phyloP scores from a whole-genome alignment of 2,888 invertebrate species.

The Parasteatoda lunata region DNA sequence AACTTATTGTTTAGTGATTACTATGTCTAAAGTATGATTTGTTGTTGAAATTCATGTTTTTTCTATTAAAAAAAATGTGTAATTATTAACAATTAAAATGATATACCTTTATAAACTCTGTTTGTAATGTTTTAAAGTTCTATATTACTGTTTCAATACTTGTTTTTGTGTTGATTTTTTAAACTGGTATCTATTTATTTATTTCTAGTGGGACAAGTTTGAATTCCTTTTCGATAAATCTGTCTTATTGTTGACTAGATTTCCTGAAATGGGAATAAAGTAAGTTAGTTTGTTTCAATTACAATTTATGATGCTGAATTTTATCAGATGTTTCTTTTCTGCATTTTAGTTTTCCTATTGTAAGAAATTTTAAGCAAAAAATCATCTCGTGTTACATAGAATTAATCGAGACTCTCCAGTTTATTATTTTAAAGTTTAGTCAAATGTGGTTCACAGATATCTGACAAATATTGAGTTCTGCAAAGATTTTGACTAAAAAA shows the following conservation, averaged over 20 bases:
- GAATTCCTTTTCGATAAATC: constrained; percentile 34
- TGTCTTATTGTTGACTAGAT: constrained; percentile 38
- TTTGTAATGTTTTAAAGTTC: not conserved
- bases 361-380: too few species aligned
- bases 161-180: not conserved
- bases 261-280: constrained; percentile 50
- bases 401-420: too few species aligned
- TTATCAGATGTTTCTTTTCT: not conserved
- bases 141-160: not conserved
- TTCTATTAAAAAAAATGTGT: not conserved
- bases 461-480: too few species aligned
- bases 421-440: too few species aligned
- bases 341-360: too few species aligned
- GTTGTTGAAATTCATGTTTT: not conserved
- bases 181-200: not conserved
- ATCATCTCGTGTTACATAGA: too few species aligned
- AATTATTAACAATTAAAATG: too few species aligned
- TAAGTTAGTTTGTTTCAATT: constrained; percentile 1
- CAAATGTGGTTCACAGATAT: too few species aligned
- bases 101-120: not conserved
- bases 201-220: constrained; percentile 48
- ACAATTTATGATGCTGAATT: not conserved
- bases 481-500: too few species aligned
- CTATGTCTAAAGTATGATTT: too few species aligned
- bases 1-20: too few species aligned